These are phyloP conservation scores for Gymnoscopelus microlampas DNA, from an alignment of 2,797 vertebrate genomes.

Conservation along the genomic window DNA sequence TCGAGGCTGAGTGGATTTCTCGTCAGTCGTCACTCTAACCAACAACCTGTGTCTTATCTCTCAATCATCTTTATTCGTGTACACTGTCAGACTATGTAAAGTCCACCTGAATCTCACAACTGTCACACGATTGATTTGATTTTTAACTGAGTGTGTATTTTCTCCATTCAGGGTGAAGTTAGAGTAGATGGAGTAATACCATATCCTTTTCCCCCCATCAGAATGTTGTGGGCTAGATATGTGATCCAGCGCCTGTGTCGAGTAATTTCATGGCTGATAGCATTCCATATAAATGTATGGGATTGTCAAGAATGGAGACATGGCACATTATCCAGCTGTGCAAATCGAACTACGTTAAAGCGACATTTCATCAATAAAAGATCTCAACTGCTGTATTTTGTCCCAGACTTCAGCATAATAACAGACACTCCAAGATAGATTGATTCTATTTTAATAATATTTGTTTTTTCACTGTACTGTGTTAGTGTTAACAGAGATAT, in stretches of 20 bases:
- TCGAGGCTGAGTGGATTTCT: slow-evolving; percentile 8
- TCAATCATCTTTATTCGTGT: slow-evolving; percentile 35
- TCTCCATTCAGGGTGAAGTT: slow-evolving; percentile 9
- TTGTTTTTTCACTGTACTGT: too few relatives aligned
- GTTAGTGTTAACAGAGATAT: too few relatives aligned
- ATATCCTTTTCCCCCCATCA: background rate
- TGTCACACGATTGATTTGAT: slow-evolving; percentile 40
- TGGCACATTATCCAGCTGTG: background rate
- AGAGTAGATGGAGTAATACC: background rate
- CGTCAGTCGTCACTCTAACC: slow-evolving; percentile 10
- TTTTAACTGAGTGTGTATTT: slow-evolving; percentile 2
- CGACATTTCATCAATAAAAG: too few relatives aligned
- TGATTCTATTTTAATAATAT: too few relatives aligned
- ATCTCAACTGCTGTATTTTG: too few relatives aligned
- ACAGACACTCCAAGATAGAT: too few relatives aligned
- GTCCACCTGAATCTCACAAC: slow-evolving; percentile 17
- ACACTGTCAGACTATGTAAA: slow-evolving; percentile 31
- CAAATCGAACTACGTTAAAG: background rate
- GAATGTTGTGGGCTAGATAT: background rate
- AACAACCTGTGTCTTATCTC: slow-evolving; percentile 27
- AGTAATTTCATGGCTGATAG: slow-evolving; percentile 28
- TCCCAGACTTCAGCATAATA: too few relatives aligned
- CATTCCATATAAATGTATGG: background rate
- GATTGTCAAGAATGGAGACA: background rate
- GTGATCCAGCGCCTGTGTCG: slow-evolving; percentile 17